phyloP scores from a whole-genome alignment of 2,113 vertebrate genomes.

The Erinaceus europaeus region DNA sequence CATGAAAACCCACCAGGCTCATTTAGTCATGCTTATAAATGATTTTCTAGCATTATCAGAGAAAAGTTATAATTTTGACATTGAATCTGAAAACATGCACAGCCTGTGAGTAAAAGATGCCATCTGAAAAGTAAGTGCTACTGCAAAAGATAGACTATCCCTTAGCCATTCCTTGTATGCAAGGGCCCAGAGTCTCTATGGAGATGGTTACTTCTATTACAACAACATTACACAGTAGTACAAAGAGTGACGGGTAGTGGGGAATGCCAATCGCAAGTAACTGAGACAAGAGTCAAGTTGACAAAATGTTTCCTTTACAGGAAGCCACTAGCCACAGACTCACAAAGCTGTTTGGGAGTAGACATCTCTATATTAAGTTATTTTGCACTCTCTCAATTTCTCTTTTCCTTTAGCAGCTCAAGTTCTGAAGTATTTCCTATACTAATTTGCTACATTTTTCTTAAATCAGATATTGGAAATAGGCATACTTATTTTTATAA shows the following conservation, averaged over 20 bases:
- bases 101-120: slow-evolving; percentile 41
- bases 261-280: slow-evolving; percentile 82
- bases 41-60: background rate
- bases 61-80: background rate
- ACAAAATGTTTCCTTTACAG: slow-evolving; percentile 81
- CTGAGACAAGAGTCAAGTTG: slow-evolving; percentile 67
- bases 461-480: background rate
- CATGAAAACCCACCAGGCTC: background rate
- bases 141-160: background rate
- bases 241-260: background rate
- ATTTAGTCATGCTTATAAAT: background rate
- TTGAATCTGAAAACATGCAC: background rate
- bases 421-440: background rate
- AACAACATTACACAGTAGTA: slow-evolving; percentile 13
- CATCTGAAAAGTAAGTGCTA: slow-evolving; percentile 30
- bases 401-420: background rate
- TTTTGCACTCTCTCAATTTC: background rate
- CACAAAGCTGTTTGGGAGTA: slow-evolving; percentile 44
- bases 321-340: slow-evolving; percentile 76
- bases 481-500: slow-evolving; percentile 8
- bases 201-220: slow-evolving; percentile 38
- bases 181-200: slow-evolving; percentile 43
- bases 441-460: background rate
- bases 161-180: background rate
- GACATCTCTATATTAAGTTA: background rate